A percentile compares a stretch with the other conserved stretches of the same genome.
Conservation (phyloP, 2,113 vertebrate species). For the Hypanus sabinus region DNA sequence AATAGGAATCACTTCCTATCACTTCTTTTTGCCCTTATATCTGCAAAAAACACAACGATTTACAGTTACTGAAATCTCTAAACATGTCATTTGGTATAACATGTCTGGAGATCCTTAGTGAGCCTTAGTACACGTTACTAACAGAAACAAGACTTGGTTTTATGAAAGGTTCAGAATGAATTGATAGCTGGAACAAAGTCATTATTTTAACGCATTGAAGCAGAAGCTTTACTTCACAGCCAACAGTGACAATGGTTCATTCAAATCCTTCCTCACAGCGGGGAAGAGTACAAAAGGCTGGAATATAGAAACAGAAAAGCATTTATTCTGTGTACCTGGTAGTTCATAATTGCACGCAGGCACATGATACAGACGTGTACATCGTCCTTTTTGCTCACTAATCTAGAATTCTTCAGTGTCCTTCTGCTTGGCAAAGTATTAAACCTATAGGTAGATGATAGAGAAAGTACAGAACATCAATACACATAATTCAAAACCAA, state of each 20-base stretch:
- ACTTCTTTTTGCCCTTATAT: too few relatives aligned
- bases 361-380: conserved; percentile 98
- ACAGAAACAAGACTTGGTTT: not conserved
- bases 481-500: not conserved
- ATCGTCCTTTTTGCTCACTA: conserved; percentile 94
- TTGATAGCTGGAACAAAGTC: not conserved
- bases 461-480: not conserved
- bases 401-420: conserved; percentile 83
- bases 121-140: not conserved
- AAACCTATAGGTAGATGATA: conserved; percentile 59
- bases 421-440: conserved; percentile 87
- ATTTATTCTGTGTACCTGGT: conserved; percentile 68
- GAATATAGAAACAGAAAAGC: not conserved
- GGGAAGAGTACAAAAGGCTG: not conserved
- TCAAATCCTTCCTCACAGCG: not conserved
- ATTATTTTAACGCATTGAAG: not conserved
- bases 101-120: not conserved
- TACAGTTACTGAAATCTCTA: not conserved
- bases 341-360: conserved; percentile 94
- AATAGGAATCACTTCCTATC: not conserved
- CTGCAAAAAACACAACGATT: not conserved
- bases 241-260: not conserved
- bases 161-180: not conserved
- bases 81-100: not conserved
- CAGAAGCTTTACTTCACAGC: not conserved